Base-by-base conservation (phyloP, 2,888 invertebrate genomes). In the Thyatira batis region DNA sequence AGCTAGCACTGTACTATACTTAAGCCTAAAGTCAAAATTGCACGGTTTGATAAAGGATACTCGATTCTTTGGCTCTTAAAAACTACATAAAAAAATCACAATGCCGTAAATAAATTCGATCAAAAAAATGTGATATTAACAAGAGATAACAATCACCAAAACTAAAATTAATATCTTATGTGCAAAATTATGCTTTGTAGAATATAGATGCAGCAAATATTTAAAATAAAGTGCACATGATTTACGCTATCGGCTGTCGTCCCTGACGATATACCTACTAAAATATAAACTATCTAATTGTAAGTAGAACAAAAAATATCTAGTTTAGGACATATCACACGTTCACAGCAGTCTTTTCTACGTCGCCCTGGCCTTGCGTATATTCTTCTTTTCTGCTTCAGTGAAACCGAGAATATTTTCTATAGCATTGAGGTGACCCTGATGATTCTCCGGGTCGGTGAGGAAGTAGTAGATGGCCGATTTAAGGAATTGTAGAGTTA, bases 401-500 rank as follows among this genome's bases (percentile, higher is more conserved):
- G 95, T 95, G 82, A 97, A 97, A 55, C 97, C 97, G 69, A 98
- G 93, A 74, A 98, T 98, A 83, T 97, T 98, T 85, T 98, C 97
- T 65, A 98, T 98, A 51, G 97, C 98, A 74, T 95, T 95, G 57
- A 98, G 93, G 82, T 98, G 98, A 13, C 97, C 97, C 71, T 96
- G 96, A 53, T 96, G 95, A 78, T 97, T 97, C 81, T 98, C 97
- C 68, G 95, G 95, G 80, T 98, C 97, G 2, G 97, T 96, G 55
- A 98, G 93, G 86, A 97, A 98, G 84, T 98, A 98, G 84, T 97
- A 98, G 74, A 98, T 94, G 52, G 98, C 98, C 59, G 98, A 98
- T 88, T 97, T 98, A 61, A 98, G 93, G 90, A 98, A 98, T 85
- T 97, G 97, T 76, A 98, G 92, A 20, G 97, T 97, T 65, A 98